Base-by-base conservation (phyloP, 2,113 vertebrate species). In the cattle (Bos taurus) region DNA sequence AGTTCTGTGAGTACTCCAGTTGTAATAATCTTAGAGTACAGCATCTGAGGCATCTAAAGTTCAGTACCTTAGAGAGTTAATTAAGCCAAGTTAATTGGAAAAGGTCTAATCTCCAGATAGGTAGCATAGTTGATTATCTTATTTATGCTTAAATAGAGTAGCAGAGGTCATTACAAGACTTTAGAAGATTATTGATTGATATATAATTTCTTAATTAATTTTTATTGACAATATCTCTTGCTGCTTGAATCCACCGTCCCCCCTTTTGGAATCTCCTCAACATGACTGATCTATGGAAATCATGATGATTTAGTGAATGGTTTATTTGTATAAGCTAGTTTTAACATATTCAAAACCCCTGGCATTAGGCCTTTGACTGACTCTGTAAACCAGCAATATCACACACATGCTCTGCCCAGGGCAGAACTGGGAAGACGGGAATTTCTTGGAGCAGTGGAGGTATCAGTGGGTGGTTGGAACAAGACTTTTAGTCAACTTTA, bases 71-170 rank as follows among this genome's bases (percentile, higher is more conserved):
- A 96, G 98, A 98, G 98, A 98, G 97, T 98, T 99, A 98, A 99
- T 99, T 99, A 99, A 98, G 86, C 91, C 95, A 98, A 98, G 97
- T 98, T 99, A 99, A 99, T 99, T 99, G 98, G 91, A 96, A 98
- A 98, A 98, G 95, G 98, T 98, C 98, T 98, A 98, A 97, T 98
- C 97, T 98, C 95, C 96, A 98, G 98, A 98, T 96, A 98, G 98
- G 98, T 98, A 99, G 97, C 85, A 92, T 95, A 97, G 91, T 94
- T 43, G 97, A 98, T 98, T 98, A 98, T 96, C 96, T 98, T 98
- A 98, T 98, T 99, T 99, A 97, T 97, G 92, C 95, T 98, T 98
- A 98, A 98, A 98, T 91, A 97, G 90, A 98, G 96, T 97, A 98
- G 97, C 96, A 88, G 81, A 99, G 95, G 84, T 98, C 97, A 98